A percentile compares a stretch with the other conserved stretches of the same genome.
phyloP scores from a whole-genome alignment of 1,140 invertebrate species.

The Bursaphelenchus mucronatus region DNA sequence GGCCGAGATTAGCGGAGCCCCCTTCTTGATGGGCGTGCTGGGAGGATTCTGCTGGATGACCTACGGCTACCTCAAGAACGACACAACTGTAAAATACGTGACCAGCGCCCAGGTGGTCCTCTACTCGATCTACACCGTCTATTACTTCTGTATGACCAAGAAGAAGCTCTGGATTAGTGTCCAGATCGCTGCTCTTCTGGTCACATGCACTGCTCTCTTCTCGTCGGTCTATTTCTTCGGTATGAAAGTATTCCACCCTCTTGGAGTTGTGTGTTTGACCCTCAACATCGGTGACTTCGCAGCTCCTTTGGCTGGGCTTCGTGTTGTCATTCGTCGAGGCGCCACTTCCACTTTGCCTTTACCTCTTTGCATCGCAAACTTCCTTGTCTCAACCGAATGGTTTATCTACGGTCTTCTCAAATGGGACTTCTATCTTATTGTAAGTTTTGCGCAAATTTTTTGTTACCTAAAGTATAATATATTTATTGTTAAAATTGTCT shows the following conservation, averaged over 20 bases:
- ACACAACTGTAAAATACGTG: conserved; percentile 53
- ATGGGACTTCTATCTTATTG: conserved; percentile 58
- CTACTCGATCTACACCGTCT: conserved; percentile 50
- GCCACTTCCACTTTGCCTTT: conserved; percentile 60
- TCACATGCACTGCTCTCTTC: conserved; percentile 45
- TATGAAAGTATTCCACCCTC: conserved; percentile 56
- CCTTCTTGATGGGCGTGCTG: conserved; percentile 57
- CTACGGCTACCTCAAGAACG: conserved; percentile 55
- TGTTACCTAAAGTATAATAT: not conserved
- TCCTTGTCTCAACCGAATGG: conserved; percentile 59
- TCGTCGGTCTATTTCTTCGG: conserved; percentile 52
- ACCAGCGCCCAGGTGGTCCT: conserved; percentile 51
- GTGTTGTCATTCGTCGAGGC: conserved; percentile 55
- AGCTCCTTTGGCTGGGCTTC: conserved; percentile 54
- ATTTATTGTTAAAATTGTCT: not conserved
- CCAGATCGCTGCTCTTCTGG: conserved; percentile 46
- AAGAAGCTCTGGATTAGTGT: conserved; percentile 60
- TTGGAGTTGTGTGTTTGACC: conserved; percentile 58
- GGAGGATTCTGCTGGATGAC: conserved; percentile 54
- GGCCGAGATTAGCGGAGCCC: conserved; percentile 56
- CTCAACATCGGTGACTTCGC: conserved; percentile 57
- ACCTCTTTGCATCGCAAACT: conserved; percentile 61
- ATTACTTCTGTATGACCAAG: conserved; percentile 61
- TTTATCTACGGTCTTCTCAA: conserved; percentile 56
- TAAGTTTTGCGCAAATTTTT: conserved; percentile 33